Conservation (phyloP, 2,888 invertebrate genomes). For the Luperina nickerlii region DNA sequence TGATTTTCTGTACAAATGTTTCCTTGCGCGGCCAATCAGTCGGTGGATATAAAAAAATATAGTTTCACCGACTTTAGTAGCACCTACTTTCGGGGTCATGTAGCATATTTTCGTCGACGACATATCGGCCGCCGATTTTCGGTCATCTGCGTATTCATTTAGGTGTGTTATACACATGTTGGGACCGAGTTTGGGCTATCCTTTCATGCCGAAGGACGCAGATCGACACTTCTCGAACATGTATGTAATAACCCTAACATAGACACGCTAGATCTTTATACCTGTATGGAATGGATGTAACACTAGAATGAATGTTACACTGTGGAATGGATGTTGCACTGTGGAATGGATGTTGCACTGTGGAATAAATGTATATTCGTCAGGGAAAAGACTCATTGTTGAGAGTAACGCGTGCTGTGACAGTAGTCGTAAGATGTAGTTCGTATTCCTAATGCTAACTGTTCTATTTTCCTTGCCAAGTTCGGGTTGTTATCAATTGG, state of each 20-base stretch:
- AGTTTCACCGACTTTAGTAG: neutral
- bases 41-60: neutral
- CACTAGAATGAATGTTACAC: neutral
- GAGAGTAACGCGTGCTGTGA: slow-evolving; percentile 35
- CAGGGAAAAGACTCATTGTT: slow-evolving; percentile 8
- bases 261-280: slow-evolving; percentile 16
- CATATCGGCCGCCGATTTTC: slow-evolving; percentile 2
- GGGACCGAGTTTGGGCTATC: neutral
- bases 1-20: slow-evolving; percentile 1
- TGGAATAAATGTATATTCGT: neutral
- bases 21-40: slow-evolving; percentile 3
- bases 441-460: slow-evolving; percentile 29
- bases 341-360: neutral
- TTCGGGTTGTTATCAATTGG: slow-evolving; percentile 8
- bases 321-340: neutral
- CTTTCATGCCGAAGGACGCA: neutral
- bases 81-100: neutral
- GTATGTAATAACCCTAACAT: slow-evolving; percentile 5
- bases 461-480: slow-evolving; percentile 19
- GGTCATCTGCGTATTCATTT: neutral
- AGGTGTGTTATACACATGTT: neutral
- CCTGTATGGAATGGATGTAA: slow-evolving; percentile 25
- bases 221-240: neutral
- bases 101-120: slow-evolving; percentile 4
- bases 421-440: slow-evolving; percentile 19